Base-by-base conservation (phyloP, 2,113 vertebrate genomes). In the Sinocyclocheilus grahami region DNA sequence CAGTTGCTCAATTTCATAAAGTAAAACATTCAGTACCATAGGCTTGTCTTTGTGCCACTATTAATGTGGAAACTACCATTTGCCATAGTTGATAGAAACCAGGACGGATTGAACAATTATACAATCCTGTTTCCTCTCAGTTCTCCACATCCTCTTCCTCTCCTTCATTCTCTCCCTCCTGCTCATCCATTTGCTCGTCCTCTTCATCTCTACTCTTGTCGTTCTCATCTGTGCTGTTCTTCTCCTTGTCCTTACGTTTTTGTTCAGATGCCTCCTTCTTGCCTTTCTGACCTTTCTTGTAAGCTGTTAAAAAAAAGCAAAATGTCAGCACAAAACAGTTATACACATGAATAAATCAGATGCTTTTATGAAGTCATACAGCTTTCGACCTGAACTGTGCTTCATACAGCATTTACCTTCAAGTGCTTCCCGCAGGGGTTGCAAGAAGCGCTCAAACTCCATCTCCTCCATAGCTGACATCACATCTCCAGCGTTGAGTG, bases 401-500 rank as follows among this genome's bases (percentile, higher is more conserved):
- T 46, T 46, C 9, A 46, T 30, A 8, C 2, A 48, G n/a, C 22
- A 84, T 91, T 81, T 94, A 98, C 98, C 97, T 92, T 99, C 98
- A 86, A 99, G 90, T n/a, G 97, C 95, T 87, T 98, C 98, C 87
- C 96, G 95, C 60, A 99, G 91, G 0, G 98, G 97, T 65, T 94
- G 93, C 30, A 99, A 78, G 33, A 99, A 99, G 10, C 97, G 93
- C 88, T 99, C 96, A 76, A 99, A 99, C 92, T 99, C 98, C 98
- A 99, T 99, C 85, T 99, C 98, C 90, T 99, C 97, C 97, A 99
- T 97, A 51, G 98, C 98, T 0, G 97, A 95, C 87, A 99, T 93
- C 22, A 99, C 98, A 2, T 99, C 98, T 0, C 94, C 94, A 3
- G 97, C 98, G 6, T 97, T 99, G 79, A 99, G 93, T 0, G 98